Base-by-base conservation (phyloP, 2,888 invertebrate species). In the Catocala fraxini region DNA sequence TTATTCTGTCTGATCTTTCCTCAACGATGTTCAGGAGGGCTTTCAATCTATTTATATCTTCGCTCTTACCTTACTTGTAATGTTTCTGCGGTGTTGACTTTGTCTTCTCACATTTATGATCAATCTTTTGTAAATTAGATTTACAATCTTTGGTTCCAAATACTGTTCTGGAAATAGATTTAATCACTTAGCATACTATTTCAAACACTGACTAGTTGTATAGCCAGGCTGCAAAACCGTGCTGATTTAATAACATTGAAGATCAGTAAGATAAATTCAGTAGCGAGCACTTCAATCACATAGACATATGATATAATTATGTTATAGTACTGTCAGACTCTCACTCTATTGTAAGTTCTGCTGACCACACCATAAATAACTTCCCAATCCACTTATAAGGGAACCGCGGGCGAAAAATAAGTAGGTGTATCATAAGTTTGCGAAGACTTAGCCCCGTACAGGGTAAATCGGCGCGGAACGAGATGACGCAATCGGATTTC, bases 401-500 rank as follows among this genome's bases (percentile, higher is more conserved):
- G 13, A 42, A 11, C 47, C 25, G 52, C 39, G 13, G 5, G 46
- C 42, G 5, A 42, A 57, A 53, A 63, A 53, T 34, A 49, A 35
- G 41, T 48, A 58, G 35, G 43, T 46, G 41, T 65, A 65, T 67
- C 57, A 67, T 61, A 67, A 68, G 67, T 60, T 70, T 58, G 60
- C 15, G 47, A 58, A 60, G 51, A 66, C 52, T 56, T 43, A 55
- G 45, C 39, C 42, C 52, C n/a, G 56, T 51, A 58, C 59, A 63
- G 43, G 54, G 48, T 57, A 68, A 79, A 80, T 74, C 63, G 61
- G 70, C 68, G 75, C 65, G 62, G 63, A 79, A 78, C 67, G 70
- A 70, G 65, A 68, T 68, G 68, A 67, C 73, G 71, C 75, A 79
- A 77, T 74, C 69, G 65, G 70, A 81, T 82, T 77, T 76, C 73